Conservation (phyloP, 64 coral and sea anemone species). For the Porites australiensis region DNA sequence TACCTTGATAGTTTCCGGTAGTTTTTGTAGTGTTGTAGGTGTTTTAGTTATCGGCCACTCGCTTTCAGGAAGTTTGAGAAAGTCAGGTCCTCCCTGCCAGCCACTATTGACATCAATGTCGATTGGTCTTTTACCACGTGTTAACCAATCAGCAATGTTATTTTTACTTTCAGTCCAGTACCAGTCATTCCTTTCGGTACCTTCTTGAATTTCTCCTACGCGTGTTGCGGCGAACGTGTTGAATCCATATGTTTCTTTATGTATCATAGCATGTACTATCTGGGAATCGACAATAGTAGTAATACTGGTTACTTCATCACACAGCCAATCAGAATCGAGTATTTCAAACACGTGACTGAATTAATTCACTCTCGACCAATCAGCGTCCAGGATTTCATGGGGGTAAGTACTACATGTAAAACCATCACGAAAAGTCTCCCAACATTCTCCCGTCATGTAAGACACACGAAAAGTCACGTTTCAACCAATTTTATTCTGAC, state of each 20-base stretch:
- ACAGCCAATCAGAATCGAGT: too few relatives aligned
- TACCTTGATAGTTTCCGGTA: constrained; percentile 15
- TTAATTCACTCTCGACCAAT: too few relatives aligned
- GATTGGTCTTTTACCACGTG: too few relatives aligned
- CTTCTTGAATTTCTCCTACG: constrained; percentile 36
- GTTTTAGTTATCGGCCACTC: constrained; percentile 32
- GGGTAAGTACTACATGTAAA: too few relatives aligned
- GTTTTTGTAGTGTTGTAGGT: constrained; percentile 5
- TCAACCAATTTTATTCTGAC: too few relatives aligned
- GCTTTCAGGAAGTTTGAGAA: constrained; percentile 46
- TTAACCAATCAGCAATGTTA: constrained; percentile 5
- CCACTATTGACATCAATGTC: background rate
- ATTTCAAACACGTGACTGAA: too few relatives aligned
- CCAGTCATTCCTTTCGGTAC: constrained; percentile 14
- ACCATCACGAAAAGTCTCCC: too few relatives aligned
- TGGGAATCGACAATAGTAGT: constrained; percentile 8
- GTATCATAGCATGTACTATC: constrained; percentile 17
- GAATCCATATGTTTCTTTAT: constrained; percentile 9
- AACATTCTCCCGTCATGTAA: too few relatives aligned
- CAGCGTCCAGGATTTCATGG: too few relatives aligned
- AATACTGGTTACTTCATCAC: too few relatives aligned
- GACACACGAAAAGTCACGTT: too few relatives aligned
- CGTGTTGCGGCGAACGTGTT: constrained; percentile 9
- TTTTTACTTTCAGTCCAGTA: constrained; percentile 19
- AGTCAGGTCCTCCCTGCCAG: constrained; percentile 33